These are phyloP conservation scores for Bombus difficillimus DNA, from an alignment of 1,140 invertebrate genomes.

Conservation along the genomic window DNA sequence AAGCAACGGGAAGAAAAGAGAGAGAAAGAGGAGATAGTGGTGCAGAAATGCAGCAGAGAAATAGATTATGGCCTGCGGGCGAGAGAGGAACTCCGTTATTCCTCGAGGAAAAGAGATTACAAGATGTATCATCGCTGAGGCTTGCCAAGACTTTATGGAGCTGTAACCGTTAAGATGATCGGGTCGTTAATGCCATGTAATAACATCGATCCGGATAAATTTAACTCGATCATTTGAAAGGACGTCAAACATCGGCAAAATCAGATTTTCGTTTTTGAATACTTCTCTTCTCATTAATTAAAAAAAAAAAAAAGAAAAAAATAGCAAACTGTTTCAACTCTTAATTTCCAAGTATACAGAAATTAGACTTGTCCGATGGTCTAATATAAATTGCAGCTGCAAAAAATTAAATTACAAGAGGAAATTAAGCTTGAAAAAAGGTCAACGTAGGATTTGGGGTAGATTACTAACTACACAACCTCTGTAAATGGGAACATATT, in stretches of 20 bases:
- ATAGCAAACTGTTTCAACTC: no score
- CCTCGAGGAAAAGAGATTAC: slow-evolving; percentile 54
- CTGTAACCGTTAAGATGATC: slow-evolving; percentile 43
- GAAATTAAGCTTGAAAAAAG: background rate
- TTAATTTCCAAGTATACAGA: no score
- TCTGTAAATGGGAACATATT: background rate
- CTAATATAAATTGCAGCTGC: no score
- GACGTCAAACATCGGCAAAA: background rate
- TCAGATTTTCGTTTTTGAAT: no score
- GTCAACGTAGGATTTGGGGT: background rate
- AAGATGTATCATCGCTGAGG: slow-evolving; percentile 51
- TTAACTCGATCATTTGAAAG: no score
- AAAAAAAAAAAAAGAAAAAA: background rate
- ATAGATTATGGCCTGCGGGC: slow-evolving; percentile 47
- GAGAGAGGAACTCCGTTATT: slow-evolving; percentile 31
- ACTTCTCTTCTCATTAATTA: background rate
- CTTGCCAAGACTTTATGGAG: slow-evolving; percentile 36
- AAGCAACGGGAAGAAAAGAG: background rate
- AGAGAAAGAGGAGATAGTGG: background rate
- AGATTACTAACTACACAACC: background rate
- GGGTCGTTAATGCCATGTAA: slow-evolving; percentile 48
- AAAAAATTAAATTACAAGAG: background rate
- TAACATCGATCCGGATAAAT: slow-evolving; percentile 2
- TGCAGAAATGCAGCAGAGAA: slow-evolving; percentile 39
- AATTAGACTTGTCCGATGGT: no score